Conservation (phyloP, 2,888 invertebrate genomes). For the Polyommatus icarus region DNA sequence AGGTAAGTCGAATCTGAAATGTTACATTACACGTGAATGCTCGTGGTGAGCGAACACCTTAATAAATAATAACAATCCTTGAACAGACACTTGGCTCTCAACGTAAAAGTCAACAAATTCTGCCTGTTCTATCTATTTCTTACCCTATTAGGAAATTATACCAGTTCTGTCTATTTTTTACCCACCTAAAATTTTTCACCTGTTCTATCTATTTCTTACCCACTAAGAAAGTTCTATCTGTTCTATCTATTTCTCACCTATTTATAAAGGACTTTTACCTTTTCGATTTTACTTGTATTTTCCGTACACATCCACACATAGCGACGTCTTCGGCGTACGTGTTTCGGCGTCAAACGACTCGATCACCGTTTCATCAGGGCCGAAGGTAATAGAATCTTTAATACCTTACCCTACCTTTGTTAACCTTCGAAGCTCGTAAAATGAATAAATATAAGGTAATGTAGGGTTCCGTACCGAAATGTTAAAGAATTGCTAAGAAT, state of each 20-base stretch:
- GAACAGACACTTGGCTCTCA: too few relatives aligned
- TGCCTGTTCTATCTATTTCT: too few relatives aligned
- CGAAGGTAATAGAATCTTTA: constrained; percentile 24
- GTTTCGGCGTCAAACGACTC: constrained; percentile 13
- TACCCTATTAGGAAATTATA: too few relatives aligned
- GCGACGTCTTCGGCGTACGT: not conserved
- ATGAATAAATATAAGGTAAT: not conserved
- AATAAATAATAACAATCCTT: too few relatives aligned
- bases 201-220: too few relatives aligned
- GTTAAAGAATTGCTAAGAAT: too few relatives aligned
- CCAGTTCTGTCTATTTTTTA: too few relatives aligned
- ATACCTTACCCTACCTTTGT: constrained; percentile 20
- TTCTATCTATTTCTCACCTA: not conserved
- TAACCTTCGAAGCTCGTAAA: constrained; percentile 17
- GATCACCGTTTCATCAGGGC: constrained; percentile 26
- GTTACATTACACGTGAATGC: too few relatives aligned
- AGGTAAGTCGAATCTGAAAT: too few relatives aligned
- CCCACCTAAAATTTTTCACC: too few relatives aligned
- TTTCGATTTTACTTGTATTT: not conserved
- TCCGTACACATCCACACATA: not conserved
- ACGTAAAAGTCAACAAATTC: too few relatives aligned
- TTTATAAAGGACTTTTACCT: not conserved
- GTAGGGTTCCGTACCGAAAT: not conserved
- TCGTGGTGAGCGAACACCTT: too few relatives aligned
- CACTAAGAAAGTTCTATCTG: not conserved